Evolutionary conservation across 2,888 invertebrate genomes (phyloP).

Genomic region (Neocrepidodera transversa): DNA sequence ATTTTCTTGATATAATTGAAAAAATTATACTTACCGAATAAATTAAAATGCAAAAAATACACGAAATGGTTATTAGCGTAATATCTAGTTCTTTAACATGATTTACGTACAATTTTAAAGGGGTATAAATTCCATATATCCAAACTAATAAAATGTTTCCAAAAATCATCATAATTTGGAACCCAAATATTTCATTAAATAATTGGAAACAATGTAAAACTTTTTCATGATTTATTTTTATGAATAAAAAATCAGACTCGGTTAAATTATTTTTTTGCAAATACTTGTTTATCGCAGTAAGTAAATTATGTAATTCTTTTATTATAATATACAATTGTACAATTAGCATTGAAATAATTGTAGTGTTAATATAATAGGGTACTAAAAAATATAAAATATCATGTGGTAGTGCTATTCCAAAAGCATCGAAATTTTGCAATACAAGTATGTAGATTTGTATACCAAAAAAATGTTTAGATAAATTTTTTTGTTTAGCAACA

Average conservation of each 20-base stretch:
- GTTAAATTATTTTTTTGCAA: conserved; percentile 1
- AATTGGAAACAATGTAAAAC: background rate
- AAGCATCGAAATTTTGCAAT: background rate
- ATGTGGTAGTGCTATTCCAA: background rate
- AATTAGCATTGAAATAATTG: background rate
- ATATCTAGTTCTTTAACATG: background rate
- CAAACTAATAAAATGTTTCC: background rate
- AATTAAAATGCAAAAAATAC: background rate
- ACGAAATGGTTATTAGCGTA: background rate
- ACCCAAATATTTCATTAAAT: conserved; percentile 1
- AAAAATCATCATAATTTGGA: conserved; percentile 1
- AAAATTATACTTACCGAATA: background rate
- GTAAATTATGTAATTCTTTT: background rate
- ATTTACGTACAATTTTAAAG: background rate
- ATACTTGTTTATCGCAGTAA: background rate
- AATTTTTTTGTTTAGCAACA: background rate
- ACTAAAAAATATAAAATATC: background rate
- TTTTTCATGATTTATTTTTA: conserved; percentile 1
- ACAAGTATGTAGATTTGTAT: background rate
- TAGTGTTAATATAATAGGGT: background rate
- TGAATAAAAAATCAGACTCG: background rate
- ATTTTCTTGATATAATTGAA: no score
- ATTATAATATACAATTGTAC: background rate
- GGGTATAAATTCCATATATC: background rate
- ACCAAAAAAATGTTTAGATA: background rate